These are phyloP conservation scores for Siniperca chuatsi DNA, from an alignment of 2,113 vertebrate species.

Conservation along the genomic window DNA sequence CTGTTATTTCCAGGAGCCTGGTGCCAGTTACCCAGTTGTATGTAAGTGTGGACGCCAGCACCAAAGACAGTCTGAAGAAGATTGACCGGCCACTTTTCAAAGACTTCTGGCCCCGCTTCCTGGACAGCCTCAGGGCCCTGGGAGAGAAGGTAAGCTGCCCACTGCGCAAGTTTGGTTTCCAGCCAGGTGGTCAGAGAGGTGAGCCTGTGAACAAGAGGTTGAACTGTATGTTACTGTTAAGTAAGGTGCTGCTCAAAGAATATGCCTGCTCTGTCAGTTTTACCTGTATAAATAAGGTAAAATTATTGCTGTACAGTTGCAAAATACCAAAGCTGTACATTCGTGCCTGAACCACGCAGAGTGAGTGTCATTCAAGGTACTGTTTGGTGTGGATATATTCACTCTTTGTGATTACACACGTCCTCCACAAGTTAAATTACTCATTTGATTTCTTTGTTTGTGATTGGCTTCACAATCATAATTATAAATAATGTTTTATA, in stretches of 20 bases:
- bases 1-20: conserved; percentile 84
- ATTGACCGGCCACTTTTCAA: conserved; percentile 97
- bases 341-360: neutral
- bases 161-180: neutral
- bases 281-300: neutral
- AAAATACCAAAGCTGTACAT: neutral
- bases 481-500: neutral
- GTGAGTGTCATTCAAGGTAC: neutral
- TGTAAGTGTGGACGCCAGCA: conserved; percentile 96
- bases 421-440: neutral
- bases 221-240: too few relatives aligned
- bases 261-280: neutral
- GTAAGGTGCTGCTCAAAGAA: neutral
- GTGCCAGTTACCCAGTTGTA: conserved; percentile 96
- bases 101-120: conserved; percentile 97
- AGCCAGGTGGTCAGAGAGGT: neutral
- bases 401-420: neutral
- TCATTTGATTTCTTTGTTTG: neutral
- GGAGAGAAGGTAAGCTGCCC: conserved; percentile 90
- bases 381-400: neutral
- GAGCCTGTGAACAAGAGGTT: neutral
- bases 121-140: conserved; percentile 93
- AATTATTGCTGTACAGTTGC: neutral
- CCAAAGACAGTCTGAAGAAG: conserved; percentile 92
- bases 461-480: neutral